Evolutionary conservation across 2,797 vertebrate genomes (phyloP), one percentile per base, ranked within the genome.

Genomic region (Mus minutoides): DNA sequence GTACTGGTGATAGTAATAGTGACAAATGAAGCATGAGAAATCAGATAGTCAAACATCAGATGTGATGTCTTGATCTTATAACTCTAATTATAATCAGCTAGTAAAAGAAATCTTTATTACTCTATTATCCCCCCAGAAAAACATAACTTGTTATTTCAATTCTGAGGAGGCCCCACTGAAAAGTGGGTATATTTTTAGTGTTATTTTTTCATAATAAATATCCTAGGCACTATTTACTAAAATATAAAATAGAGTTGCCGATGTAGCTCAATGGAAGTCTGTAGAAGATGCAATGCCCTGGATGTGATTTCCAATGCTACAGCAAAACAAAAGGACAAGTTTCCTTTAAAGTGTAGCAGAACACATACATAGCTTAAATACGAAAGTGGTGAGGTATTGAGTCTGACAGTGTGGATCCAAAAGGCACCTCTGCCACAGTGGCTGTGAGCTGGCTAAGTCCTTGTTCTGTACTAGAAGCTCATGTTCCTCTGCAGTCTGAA

Each of bases 11-110:
- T 0, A 3, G 29, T 10, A 6, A 73, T 19, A 69, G 24, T 62
- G 6, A 96, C 21, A 92, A 90, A 78, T 62, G 88, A 91, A 90
- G 62, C 40, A 26, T 34, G 31, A 69, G 80, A 62, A 93, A 77
- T 19, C 26, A 95, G 14, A 83, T 54, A 95, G 83, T 31, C 54
- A 93, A 95, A 91, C 34, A 13, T 3, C 90, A 64, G n/a, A 77
- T 88, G 60, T 8, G 90, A 90, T 46, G 24, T 56, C 71, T 49
- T 92, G n/a, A 67, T 85, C 94, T 96, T 95, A 64, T 12, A 92
- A 62, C 75, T 62, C 21, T 37, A 83, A 43, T 21, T 43, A 87
- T 64, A 94, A 89, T 62, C 54, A 93, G 0, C 75, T 84, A 95
- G 46, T 79, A 79, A 88, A 95, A 94, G 31, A 93, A 92, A 71